These are phyloP conservation scores for Cephalopterus ornatus DNA, from an alignment of 2,113 vertebrate genomes.

Conservation along the genomic window DNA sequence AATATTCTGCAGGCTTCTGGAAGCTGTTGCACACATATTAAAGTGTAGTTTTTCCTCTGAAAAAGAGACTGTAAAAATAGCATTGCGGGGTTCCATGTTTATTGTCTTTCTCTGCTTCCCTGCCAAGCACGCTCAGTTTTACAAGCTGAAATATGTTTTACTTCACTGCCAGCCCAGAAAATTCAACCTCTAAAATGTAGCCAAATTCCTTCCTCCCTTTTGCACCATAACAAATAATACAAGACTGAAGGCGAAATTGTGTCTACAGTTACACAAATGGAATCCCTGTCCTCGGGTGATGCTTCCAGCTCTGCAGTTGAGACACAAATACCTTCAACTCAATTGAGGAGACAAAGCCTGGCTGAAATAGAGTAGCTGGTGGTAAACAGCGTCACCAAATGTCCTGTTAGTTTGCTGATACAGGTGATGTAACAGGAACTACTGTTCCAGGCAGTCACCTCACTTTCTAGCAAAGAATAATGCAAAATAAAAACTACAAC, in stretches of 20 bases:
- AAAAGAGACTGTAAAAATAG: slow-evolving; percentile 26
- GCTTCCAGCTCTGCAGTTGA: background rate
- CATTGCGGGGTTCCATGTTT: background rate
- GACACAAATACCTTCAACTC: background rate
- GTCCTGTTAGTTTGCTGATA: background rate
- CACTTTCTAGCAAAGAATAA: background rate
- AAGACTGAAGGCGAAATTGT: background rate
- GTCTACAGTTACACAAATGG: background rate
- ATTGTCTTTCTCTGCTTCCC: slow-evolving; percentile 16
- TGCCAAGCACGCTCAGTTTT: slow-evolving; percentile 34
- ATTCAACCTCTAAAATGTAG: background rate
- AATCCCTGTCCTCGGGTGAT: background rate
- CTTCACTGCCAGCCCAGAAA: slow-evolving; percentile 18
- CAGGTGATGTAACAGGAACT: background rate
- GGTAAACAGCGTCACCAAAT: background rate
- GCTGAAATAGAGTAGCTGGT: background rate
- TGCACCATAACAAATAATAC: background rate
- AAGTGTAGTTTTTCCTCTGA: background rate
- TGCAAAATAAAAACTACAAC: background rate
- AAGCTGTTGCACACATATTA: background rate
- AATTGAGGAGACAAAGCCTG: background rate
- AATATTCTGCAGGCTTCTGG: background rate
- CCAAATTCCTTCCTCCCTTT: background rate
- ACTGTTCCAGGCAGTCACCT: background rate
- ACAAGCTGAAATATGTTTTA: slow-evolving; percentile 49